Evolutionary conservation across 1,140 invertebrate species (phyloP), one percentile per base, ranked within the genome.

Genomic region (Chrysomallon squamiferum): DNA sequence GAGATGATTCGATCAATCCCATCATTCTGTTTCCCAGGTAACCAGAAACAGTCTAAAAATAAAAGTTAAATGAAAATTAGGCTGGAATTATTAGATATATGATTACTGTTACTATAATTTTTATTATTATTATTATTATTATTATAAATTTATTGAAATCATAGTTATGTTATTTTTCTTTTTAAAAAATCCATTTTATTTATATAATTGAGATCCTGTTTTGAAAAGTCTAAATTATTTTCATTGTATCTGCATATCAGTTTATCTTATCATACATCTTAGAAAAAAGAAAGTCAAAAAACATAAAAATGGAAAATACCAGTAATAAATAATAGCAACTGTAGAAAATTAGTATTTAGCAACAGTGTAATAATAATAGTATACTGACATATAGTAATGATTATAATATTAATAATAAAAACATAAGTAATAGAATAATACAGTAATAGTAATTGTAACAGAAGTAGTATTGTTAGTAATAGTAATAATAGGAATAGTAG

Each of bases 11-110:
- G 75, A 25, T 73, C 76, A 27, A 71, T 81, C 30, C 68, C 72
- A 43, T 67, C 66, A 4, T 79, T 81, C 56, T 81, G 79, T 70
- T 81, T 77, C 50, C 79, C 79, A 63, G 79, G 79, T 81, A 60
- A 62, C 35, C 56, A 15, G 9, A 11, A 43, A 43, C 50, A n/a
- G 1, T 43, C 27, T n/a, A 43, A 43, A 9, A 43, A 9, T 43
- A n/a, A 43, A 9, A n/a, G 41, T 11, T n/a, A 43, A 43, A n/a
- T 43, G 41, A 0, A 13, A n/a, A 43, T 22, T 15, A 13, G 25
- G 15, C 13, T 18, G 15, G n/a, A 20, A 13, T 54, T 18, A 27
- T 54, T 4, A 22, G 15, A 9, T 18, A 43, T 43, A 11, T 13
- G 41, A 43, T n/a, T 43, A 43, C 11, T 43, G 41, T 13, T 43